Conservation (phyloP, 64 coral and sea anemone genomes). For the Stichodactyla helianthus region DNA sequence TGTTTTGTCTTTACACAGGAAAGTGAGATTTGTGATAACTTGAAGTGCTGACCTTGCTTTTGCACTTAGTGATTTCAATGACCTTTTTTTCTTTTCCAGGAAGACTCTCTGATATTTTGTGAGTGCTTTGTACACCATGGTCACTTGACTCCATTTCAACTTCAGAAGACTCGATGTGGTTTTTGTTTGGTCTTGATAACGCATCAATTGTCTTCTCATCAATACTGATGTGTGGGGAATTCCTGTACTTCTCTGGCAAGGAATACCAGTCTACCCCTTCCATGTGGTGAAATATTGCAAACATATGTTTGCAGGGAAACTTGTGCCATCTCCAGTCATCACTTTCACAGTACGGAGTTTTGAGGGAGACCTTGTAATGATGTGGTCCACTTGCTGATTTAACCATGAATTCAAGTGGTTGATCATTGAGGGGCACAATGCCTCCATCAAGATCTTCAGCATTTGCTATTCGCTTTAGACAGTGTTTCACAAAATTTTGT, state of each 20-base stretch:
- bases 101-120: background rate
- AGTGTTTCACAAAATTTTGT: conserved; percentile 20
- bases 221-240: background rate
- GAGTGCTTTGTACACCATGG: background rate
- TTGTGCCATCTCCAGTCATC: background rate
- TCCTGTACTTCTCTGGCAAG: background rate
- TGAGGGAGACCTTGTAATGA: background rate
- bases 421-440: background rate
- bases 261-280: background rate
- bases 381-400: background rate
- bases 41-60: background rate
- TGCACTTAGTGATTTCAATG: no score
- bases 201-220: background rate
- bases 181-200: background rate
- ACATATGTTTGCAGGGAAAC: conserved; percentile 27
- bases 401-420: background rate
- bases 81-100: background rate
- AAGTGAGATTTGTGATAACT: background rate
- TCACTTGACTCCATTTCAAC: no score
- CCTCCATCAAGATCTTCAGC: background rate
- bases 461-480: background rate
- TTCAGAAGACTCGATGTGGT: no score
- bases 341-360: conserved; percentile 5
- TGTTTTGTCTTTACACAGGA: no score
- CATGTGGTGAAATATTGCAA: background rate